Evolutionary conservation across 2,888 invertebrate genomes (phyloP), one percentile per base, ranked within the genome.

Genomic region (Cryptophagus acutangulus): DNA sequence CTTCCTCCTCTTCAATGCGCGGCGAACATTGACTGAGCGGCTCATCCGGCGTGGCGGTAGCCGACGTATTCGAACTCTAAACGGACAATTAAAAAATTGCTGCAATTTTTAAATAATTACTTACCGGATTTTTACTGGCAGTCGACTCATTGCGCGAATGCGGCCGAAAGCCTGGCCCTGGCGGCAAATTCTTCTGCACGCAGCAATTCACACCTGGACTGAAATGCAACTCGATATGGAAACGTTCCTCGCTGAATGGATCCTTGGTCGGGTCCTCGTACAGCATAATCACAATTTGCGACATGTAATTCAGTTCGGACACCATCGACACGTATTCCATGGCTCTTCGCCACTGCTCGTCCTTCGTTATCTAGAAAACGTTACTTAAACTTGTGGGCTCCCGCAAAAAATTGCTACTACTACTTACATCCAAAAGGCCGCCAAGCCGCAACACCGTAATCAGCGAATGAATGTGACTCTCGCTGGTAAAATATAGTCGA

Each of bases 191-290:
- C 69, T 93, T 93, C 66, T 93, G 90, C 13, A 93, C 92, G 70
- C 91, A 96, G 71, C 92, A 94, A 71, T 91, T 94, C 3, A 90
- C 93, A 42, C 99, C 99, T 0, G 99, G 97, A 70, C 96, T 97
- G 70, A 99, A 99, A 73, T 99, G 97, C 8, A 99, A 74, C 71
- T 99, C 99, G 36, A 99, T 92, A 68, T 99, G 99, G 68, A 97
- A 99, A 52, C 96, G 76, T 67, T 90, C 90, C 62, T 92, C 91
- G 0, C 92, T 92, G 37, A 78, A 80, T 0, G 87, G 87, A 71
- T 91, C 93, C 71, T 96, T 95, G 0, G 90, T 95, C 3, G 93
- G 96, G 71, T 99, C 99, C 72, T 99, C 99, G 65, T 99, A 99
- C 1, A 95, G 73, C 93, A 99, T 94, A 16, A 99, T 91, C 1